Base-by-base conservation (phyloP, 2,888 invertebrate species). In the Formica aserva region DNA sequence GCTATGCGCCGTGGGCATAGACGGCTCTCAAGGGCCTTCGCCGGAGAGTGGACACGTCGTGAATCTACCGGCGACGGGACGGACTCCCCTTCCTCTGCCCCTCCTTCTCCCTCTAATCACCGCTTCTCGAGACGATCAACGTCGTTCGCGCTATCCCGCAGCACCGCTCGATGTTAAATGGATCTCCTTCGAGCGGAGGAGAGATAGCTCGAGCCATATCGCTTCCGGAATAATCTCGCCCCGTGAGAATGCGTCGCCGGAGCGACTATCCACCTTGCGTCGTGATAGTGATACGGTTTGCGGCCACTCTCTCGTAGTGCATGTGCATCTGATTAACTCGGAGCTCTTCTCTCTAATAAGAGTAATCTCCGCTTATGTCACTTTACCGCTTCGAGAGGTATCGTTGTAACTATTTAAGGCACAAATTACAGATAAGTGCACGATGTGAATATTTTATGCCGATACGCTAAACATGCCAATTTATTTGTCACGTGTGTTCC, bases 91-190 rank as follows among this genome's bases (percentile, higher is more conserved):
- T 15, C 48, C 32, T 15, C 48, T 8, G 18, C 6, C n/a, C 48
- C 48, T n/a, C 18, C n/a, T 48, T 48, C 48, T 52, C 65, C 57
- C 86, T 86, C 83, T 84, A 86, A 86, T 87, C 86, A 84, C 86
- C 88, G 85, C 69, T 88, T 77, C 88, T 84, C 63, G 67, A 35
- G 52, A 52, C 83, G 92, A 92, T 92, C 91, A 91, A 91, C 91
- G 91, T 90, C 89, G 90, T 90, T 90, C 91, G 92, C 91, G 91
- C 91, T 91, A 91, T 92, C 89, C 88, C 85, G 55, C 35, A 82
- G 85, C 71, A 71, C 45, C 83, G 71, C 76, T 83, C 83, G 63
- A 76, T 86, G 72, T 77, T 87, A 89, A 88, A 83, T 80, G 72
- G 83, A 71, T 80, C 71, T 83, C 63, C 62, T 41, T 52, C 48